Evolutionary conservation across 2,113 vertebrate species (phyloP), one percentile per base, ranked within the genome.

Genomic region (Craseonycteris thonglongyai): DNA sequence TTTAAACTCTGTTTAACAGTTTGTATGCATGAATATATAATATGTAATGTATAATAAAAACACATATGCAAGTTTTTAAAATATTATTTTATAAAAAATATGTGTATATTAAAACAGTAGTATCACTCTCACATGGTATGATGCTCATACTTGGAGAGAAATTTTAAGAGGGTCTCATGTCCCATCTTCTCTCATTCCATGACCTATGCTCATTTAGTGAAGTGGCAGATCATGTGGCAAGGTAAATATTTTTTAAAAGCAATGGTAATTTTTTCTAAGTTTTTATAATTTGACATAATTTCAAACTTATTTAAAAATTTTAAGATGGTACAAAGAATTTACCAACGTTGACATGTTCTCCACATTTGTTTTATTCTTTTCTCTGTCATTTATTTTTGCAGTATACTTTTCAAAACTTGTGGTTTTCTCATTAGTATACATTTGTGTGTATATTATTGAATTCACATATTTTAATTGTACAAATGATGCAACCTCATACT

Each of bases 201-300:
- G 40, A 14, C 33, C 22, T 40, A 0, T 11, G 3, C 15, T 65
- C 10, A 54, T 26, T 74, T 21, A 76, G n/a, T 38, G 24, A 28
- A 72, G 40, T 35, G 42, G 14, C 16, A 42, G 16, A 19, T 15
- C 40, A 69, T 35, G 3, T 84, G 69, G 12, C 7, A 59, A 75
- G 33, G 14, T 30, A 22, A 47, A 65, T 80, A 63, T 69, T 90
- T 82, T 30, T 81, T 14, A 51, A 16, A 51, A 51, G 49, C 49
- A 51, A 51, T 51, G 49, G 49, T 51, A 51, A 51, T 19, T 51
- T 51, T 51, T 51, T 51, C 49, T 66, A 58, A 69, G 33, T 47
- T 51, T 87, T 89, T 87, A 66, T 79, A 65, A 58, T 63, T 68
- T 82, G 58, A 33, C 63, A n/a, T 78, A 83, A 89, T 93, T 93